Conservation (phyloP, 1,140 invertebrate genomes). For the Drosophila nasuta region DNA sequence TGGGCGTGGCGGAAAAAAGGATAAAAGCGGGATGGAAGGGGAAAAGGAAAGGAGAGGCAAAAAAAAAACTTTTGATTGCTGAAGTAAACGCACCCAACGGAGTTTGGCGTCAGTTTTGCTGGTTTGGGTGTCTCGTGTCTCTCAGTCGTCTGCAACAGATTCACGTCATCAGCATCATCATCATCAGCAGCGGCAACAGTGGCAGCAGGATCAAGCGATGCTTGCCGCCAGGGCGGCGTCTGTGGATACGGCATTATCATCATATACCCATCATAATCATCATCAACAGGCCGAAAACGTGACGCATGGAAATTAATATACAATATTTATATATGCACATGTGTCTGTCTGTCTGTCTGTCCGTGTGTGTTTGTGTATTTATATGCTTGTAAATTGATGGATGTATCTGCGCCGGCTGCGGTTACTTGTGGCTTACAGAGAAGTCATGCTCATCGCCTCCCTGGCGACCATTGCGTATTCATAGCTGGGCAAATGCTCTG, state of each 20-base stretch:
- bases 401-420: slow-evolving; percentile 35
- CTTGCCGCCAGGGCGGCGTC: slow-evolving; percentile 3
- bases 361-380: slow-evolving; percentile 14
- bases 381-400: slow-evolving; percentile 40
- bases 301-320: slow-evolving; percentile 67
- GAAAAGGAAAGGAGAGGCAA: no score
- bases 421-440: slow-evolving; percentile 8
- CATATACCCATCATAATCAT: slow-evolving; percentile 44
- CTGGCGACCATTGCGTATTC: slow-evolving; percentile 63
- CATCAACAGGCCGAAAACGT: slow-evolving; percentile 62
- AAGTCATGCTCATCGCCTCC: background rate
- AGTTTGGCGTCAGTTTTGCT: slow-evolving; percentile 38
- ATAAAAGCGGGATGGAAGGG: background rate
- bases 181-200: background rate
- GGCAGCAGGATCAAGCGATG: background rate
- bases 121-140: background rate
- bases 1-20: slow-evolving; percentile 14
- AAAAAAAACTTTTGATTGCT: slow-evolving; percentile 36
- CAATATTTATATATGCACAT: slow-evolving; percentile 28
- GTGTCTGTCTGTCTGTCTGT: slow-evolving; percentile 1
- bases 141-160: slow-evolving; percentile 36
- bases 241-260: slow-evolving; percentile 9
- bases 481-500: slow-evolving; percentile 52
- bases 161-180: slow-evolving; percentile 22
- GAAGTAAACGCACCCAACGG: slow-evolving; percentile 40